These are phyloP conservation scores for Xestia c-nigrum DNA, from an alignment of 2,888 invertebrate species.

Conservation along the genomic window DNA sequence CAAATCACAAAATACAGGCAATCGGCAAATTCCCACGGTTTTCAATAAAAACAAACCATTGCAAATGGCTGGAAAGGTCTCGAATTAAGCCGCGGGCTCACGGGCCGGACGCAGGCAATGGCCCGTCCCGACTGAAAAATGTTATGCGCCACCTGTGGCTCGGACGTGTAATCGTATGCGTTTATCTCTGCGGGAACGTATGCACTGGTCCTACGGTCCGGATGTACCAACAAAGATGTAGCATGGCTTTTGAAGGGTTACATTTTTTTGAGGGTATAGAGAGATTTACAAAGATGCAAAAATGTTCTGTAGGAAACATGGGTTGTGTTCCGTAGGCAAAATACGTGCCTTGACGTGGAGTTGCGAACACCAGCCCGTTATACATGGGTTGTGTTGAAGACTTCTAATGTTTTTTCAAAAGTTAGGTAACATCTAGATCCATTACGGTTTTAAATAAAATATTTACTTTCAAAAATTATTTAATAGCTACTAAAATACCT, in stretches of 20 bases:
- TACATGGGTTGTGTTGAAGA: background rate
- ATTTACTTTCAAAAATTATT: background rate
- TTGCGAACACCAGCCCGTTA: too few species aligned
- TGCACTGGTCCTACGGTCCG: slow-evolving; percentile 77
- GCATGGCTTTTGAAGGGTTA: slow-evolving; percentile 11
- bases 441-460: background rate
- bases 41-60: slow-evolving; percentile 86
- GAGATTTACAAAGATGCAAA: background rate
- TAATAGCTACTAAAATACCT: background rate
- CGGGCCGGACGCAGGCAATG: slow-evolving; percentile 72
- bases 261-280: background rate
- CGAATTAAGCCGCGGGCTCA: slow-evolving; percentile 83
- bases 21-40: slow-evolving; percentile 78
- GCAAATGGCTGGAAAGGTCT: slow-evolving; percentile 82
- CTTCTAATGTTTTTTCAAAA: background rate
- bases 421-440: background rate
- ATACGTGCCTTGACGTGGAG: too few species aligned
- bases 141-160: slow-evolving; percentile 90
- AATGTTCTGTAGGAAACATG: background rate
- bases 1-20: slow-evolving; percentile 68
- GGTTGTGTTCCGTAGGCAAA: too few species aligned
- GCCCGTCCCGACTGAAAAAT: slow-evolving; percentile 87
- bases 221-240: slow-evolving; percentile 74
- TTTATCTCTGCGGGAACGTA: slow-evolving; percentile 85
- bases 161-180: slow-evolving; percentile 88